phyloP scores from a whole-genome alignment of 2,888 invertebrate species.

The Candidula unifasciata region DNA sequence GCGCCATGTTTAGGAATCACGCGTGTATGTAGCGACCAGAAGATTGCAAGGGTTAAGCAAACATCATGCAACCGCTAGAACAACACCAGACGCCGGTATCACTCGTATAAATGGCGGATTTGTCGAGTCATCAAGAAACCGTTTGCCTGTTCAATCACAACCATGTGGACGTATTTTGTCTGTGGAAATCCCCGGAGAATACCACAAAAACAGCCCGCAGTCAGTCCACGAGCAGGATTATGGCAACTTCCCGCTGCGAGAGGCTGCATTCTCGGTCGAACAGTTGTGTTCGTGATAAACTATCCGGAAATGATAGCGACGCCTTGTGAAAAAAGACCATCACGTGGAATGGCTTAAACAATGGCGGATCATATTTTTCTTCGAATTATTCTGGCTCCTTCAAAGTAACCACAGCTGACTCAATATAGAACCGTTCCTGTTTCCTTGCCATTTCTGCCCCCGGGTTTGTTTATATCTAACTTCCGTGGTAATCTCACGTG shows the following conservation, averaged over 20 bases:
- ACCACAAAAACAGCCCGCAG: slow-evolving; percentile 17
- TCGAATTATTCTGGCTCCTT: slow-evolving; percentile 27
- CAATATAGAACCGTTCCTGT: slow-evolving; percentile 4
- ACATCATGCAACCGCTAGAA: slow-evolving; percentile 33
- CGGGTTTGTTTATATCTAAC: slow-evolving; percentile 10
- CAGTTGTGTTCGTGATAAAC: slow-evolving; percentile 33
- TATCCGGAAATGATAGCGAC: slow-evolving; percentile 44
- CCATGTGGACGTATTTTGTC: slow-evolving; percentile 28
- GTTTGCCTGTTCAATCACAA: slow-evolving; percentile 19
- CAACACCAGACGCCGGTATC: slow-evolving; percentile 25
- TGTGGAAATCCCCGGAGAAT: slow-evolving; percentile 5
- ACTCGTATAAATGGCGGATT: slow-evolving; percentile 37
- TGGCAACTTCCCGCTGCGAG: neutral
- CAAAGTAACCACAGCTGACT: slow-evolving; percentile 40
- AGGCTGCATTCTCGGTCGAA: neutral
- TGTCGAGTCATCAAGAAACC: slow-evolving; percentile 28
- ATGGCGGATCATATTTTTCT: slow-evolving; percentile 26
- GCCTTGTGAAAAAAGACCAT: slow-evolving; percentile 5
- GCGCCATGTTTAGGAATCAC: neutral
- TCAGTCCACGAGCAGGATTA: neutral
- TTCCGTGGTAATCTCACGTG: slow-evolving; percentile 2
- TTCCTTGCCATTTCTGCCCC: neutral
- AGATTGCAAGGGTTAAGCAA: slow-evolving; percentile 35
- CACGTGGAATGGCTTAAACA: slow-evolving; percentile 39
- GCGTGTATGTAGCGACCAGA: slow-evolving; percentile 9